These are phyloP conservation scores for Sciurus carolinensis DNA, from an alignment of 2,797 vertebrate species.

Conservation along the genomic window DNA sequence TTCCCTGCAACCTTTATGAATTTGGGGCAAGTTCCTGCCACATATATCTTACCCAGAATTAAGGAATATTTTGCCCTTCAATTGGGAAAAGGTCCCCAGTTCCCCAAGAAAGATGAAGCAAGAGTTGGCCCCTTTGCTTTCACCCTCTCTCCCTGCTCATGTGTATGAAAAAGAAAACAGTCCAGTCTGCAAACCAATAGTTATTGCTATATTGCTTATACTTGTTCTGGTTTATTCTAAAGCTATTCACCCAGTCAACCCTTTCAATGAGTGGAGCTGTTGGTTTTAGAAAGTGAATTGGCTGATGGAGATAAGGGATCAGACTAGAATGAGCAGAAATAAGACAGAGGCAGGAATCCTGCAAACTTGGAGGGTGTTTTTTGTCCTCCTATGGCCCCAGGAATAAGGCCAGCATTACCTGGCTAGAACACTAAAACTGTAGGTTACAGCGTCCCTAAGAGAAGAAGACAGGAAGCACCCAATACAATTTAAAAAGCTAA, in stretches of 20 bases:
- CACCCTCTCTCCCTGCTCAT: not conserved
- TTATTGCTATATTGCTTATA: not conserved
- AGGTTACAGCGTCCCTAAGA: not conserved
- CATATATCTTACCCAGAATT: slow-evolving; percentile 27
- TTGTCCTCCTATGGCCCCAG: not conserved
- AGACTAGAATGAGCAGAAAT: not conserved
- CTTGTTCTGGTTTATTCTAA: slow-evolving; percentile 20
- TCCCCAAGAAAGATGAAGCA: not conserved
- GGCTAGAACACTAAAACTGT: not conserved
- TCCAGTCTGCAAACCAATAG: not conserved
- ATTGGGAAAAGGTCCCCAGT: not conserved
- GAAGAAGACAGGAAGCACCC: not conserved
- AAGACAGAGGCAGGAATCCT: not conserved
- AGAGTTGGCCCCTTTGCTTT: not conserved
- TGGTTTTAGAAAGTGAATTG: not conserved
- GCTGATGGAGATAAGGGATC: not conserved
- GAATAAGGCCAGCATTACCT: not conserved
- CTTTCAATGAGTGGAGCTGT: not conserved
- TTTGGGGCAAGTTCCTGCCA: slow-evolving; percentile 65
- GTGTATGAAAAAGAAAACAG: not conserved
- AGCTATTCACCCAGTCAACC: not conserved
- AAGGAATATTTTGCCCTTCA: slow-evolving; percentile 22
- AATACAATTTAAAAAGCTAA: not conserved
- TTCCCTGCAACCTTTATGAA: slow-evolving; percentile 54
- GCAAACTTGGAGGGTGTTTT: not conserved